Evolutionary conservation across 2,113 vertebrate species (phyloP).

Genomic region (Numenius arquata): DNA sequence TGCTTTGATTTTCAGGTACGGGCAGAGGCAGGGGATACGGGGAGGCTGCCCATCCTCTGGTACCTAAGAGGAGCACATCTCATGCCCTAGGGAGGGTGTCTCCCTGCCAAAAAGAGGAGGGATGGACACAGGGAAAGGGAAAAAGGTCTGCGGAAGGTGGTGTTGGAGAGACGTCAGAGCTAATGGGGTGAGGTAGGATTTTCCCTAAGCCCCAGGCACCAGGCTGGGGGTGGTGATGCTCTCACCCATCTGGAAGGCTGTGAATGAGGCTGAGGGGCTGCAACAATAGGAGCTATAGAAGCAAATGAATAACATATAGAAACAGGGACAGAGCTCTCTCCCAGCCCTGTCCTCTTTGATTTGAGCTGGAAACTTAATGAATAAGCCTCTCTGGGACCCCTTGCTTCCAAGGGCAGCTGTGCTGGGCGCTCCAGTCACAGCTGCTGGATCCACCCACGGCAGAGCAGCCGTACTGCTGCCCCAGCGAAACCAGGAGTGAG

Average conservation of each 20-base stretch:
- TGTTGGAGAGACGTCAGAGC: not conserved
- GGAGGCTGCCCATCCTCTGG: not conserved
- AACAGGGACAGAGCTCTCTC: not conserved
- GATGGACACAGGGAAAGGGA: not conserved
- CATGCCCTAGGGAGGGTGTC: rapidly evolving
- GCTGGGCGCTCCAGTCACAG: not conserved
- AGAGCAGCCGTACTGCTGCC: rapidly evolving
- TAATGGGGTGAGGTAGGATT: not conserved
- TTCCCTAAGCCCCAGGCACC: not conserved
- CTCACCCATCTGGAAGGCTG: not conserved
- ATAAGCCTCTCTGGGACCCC: not conserved
- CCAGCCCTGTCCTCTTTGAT: not conserved
- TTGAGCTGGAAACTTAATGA: not conserved
- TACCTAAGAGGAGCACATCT: not conserved
- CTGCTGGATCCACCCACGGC: not conserved
- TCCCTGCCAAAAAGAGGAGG: not conserved
- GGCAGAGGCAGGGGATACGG: not conserved
- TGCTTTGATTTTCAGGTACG: not conserved
- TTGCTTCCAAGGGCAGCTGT: not conserved
- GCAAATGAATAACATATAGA: not conserved
- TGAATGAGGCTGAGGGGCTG: not conserved
- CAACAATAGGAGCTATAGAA: not conserved
- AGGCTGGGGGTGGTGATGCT: not conserved
- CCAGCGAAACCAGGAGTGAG: not conserved
- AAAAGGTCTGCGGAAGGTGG: not conserved